Evolutionary conservation across 2,888 invertebrate genomes (phyloP).

Genomic region (Ditylenchus weischeri): DNA sequence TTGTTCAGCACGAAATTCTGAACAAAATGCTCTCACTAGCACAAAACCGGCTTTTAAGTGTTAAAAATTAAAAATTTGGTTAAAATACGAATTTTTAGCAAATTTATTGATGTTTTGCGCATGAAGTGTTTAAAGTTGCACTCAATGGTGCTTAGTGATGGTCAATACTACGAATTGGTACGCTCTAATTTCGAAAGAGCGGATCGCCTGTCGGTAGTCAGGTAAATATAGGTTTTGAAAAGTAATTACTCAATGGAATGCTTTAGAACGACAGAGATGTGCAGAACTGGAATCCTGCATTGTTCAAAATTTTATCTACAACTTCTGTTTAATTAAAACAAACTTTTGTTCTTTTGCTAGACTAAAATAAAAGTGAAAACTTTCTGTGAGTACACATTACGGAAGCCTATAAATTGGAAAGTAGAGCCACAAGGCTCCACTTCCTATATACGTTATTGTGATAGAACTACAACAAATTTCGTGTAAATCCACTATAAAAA

Average conservation of each 20-base stretch:
- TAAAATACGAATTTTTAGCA: constrained; percentile 65
- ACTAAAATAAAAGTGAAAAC: background rate
- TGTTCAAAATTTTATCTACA: constrained; percentile 88
- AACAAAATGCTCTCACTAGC: too few relatives aligned
- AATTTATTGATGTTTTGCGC: constrained; percentile 93
- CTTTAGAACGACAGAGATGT: constrained; percentile 83
- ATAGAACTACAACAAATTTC: too few relatives aligned
- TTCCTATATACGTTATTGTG: too few relatives aligned
- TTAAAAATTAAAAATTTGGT: too few relatives aligned
- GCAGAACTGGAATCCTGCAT: constrained; percentile 88
- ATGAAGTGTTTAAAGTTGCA: constrained; percentile 88
- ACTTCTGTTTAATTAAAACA: constrained; percentile 82
- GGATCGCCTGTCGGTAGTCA: constrained; percentile 88
- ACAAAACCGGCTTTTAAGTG: too few relatives aligned
- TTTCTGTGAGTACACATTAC: too few relatives aligned
- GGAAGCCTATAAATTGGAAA: too few relatives aligned
- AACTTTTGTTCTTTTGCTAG: background rate
- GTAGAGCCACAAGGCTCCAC: too few relatives aligned
- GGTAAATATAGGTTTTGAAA: constrained; percentile 29
- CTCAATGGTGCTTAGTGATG: constrained; percentile 91
- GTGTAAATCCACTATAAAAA: too few relatives aligned
- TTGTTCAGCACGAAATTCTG: too few relatives aligned
- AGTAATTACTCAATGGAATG: constrained; percentile 13
- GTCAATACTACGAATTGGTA: constrained; percentile 96
- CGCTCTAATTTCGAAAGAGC: constrained; percentile 99